Evolutionary conservation across 1,140 invertebrate species (phyloP).

Genomic region (Neodiprion pinetum): DNA sequence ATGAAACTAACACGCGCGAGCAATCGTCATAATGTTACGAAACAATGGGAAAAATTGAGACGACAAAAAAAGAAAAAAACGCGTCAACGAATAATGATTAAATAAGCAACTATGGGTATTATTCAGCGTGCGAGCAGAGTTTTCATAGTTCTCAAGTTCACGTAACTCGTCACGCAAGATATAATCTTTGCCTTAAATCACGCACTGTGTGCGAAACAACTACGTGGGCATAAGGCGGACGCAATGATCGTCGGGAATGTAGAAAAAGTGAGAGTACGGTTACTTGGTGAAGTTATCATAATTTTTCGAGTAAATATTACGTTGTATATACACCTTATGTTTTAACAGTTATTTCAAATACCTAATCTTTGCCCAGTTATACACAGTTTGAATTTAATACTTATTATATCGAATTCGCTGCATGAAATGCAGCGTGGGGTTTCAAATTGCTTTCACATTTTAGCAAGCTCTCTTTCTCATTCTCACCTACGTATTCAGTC

Average conservation of each 20-base stretch:
- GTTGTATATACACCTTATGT: neutral
- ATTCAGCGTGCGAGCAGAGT: too few species aligned
- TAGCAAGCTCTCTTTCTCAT: neutral
- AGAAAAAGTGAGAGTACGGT: neutral
- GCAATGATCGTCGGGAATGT: too few species aligned
- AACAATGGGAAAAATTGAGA: neutral
- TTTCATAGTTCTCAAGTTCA: too few species aligned
- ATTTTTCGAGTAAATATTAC: neutral
- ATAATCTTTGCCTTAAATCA: too few species aligned
- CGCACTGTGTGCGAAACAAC: too few species aligned
- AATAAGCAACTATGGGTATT: too few species aligned
- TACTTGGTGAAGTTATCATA: neutral
- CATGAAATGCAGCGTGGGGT: neutral
- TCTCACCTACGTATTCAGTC: too few species aligned
- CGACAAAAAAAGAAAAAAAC: neutral
- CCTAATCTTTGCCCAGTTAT: neutral
- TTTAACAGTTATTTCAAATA: neutral
- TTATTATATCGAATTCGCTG: neutral
- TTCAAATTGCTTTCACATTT: neutral
- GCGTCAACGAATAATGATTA: too few species aligned
- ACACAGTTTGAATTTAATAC: neutral
- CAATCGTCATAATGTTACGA: neutral
- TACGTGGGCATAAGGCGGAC: too few species aligned
- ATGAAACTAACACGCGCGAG: too few species aligned
- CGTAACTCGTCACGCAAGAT: too few species aligned